Conservation (phyloP, 2,888 invertebrate species). For the Andrena bucephala region DNA sequence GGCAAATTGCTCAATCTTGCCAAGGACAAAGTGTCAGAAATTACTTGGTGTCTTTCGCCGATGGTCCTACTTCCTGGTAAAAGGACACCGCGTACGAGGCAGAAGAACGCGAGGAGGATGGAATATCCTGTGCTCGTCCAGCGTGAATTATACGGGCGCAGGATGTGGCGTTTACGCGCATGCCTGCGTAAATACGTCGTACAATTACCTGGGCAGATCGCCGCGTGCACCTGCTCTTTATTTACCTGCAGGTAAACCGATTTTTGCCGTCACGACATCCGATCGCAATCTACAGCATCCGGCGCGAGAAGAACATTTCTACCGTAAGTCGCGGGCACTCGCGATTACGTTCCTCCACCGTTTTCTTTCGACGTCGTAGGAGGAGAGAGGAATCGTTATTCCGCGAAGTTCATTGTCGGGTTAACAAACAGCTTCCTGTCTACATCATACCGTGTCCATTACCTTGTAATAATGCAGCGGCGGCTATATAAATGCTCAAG, state of each 20-base stretch:
- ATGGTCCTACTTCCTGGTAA: not conserved
- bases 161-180: constrained; percentile 56
- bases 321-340: not conserved
- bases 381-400: constrained; percentile 3
- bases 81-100: not conserved
- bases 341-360: not conserved
- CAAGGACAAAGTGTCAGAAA: too few relatives aligned
- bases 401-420: not conserved
- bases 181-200: constrained; percentile 59
- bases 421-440: constrained; percentile 37
- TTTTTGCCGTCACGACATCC: constrained; percentile 55
- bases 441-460: not conserved
- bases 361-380: not conserved
- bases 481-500: not conserved
- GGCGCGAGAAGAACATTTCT: constrained; percentile 27
- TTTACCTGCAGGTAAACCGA: constrained; percentile 55
- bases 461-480: not conserved
- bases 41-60: not conserved
- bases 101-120: not conserved
- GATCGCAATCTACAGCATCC: constrained; percentile 61
- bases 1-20: too few relatives aligned
- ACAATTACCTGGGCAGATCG: constrained; percentile 55
- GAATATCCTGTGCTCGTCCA: constrained; percentile 23
- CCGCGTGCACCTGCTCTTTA: constrained; percentile 65
- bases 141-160: constrained; percentile 49